These are phyloP conservation scores for Drosophila baimaii DNA, from an alignment of 1,140 invertebrate genomes.

Conservation along the genomic window DNA sequence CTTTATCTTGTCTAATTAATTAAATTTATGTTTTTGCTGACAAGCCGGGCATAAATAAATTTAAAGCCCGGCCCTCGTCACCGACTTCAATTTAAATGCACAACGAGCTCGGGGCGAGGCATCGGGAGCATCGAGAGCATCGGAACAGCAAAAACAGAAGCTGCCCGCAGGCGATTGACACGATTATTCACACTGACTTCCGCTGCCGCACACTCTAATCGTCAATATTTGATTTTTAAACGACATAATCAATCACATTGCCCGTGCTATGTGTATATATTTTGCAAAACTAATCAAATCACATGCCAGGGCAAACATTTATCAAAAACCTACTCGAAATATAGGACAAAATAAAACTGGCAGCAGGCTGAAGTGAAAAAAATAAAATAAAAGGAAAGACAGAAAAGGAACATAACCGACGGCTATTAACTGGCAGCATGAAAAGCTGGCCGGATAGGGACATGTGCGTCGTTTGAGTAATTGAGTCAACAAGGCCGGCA, in stretches of 20 bases:
- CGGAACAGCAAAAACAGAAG: slow-evolving; percentile 27
- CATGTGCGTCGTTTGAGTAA: slow-evolving; percentile 71
- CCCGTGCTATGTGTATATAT: slow-evolving; percentile 33
- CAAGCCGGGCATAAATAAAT: slow-evolving; percentile 68
- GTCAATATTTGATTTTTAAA: slow-evolving; percentile 80
- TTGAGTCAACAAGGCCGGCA: slow-evolving; percentile 69
- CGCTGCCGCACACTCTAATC: slow-evolving; percentile 55
- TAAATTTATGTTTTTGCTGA: slow-evolving; percentile 76
- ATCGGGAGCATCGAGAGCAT: background rate
- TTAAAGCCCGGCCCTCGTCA: slow-evolving; percentile 62
- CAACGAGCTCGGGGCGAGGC: slow-evolving; percentile 32
- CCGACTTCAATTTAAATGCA: slow-evolving; percentile 60
- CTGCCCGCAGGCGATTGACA: slow-evolving; percentile 46
- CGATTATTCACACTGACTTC: slow-evolving; percentile 47
- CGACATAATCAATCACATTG: slow-evolving; percentile 66
- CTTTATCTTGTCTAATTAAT: slow-evolving; percentile 79
- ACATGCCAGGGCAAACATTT: slow-evolving; percentile 74
- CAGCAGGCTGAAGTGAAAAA: slow-evolving; percentile 17
- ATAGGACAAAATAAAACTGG: slow-evolving; percentile 33
- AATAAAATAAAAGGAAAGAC: slow-evolving; percentile 25
- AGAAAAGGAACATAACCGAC: slow-evolving; percentile 48
- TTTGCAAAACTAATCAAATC: slow-evolving; percentile 73
- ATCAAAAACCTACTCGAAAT: slow-evolving; percentile 57
- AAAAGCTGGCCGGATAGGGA: slow-evolving; percentile 19
- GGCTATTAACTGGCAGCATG: slow-evolving; percentile 68